Conservation (phyloP, 1,140 invertebrate species). For the Portunus trituberculatus region DNA sequence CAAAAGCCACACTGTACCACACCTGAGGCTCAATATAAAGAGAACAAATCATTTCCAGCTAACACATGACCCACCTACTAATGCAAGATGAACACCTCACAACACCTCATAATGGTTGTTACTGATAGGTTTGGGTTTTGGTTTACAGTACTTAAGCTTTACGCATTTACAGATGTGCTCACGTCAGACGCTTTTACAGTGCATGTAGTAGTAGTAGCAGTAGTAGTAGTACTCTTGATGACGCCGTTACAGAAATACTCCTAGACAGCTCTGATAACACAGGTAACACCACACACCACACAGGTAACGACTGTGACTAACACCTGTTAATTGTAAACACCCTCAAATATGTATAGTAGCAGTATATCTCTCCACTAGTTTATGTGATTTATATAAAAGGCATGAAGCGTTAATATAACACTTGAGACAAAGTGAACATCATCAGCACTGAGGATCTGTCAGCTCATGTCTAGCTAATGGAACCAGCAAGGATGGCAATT, state of each 20-base stretch:
- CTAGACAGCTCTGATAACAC: constrained; percentile 33
- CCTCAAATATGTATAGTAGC: not conserved
- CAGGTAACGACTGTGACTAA: constrained; percentile 36
- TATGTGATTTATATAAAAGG: not conserved
- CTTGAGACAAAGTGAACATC: not conserved
- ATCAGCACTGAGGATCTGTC: constrained; percentile 7
- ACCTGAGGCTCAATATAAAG: not conserved
- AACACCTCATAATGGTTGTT: not conserved
- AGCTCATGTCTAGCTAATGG: constrained; percentile 42
- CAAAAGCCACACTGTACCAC: not conserved
- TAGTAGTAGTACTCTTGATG: not conserved
- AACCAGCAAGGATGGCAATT: constrained; percentile 76
- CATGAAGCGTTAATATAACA: not conserved
- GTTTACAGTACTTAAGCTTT: constrained; percentile 36
- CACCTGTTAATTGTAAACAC: constrained; percentile 40
- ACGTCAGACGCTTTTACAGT: constrained; percentile 11
- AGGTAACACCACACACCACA: constrained; percentile 36
- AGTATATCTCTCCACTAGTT: not conserved
- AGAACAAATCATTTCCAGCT: not conserved
- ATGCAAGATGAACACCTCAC: constrained; percentile 3
- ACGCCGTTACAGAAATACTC: constrained; percentile 37
- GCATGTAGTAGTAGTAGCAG: no score
- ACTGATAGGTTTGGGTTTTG: constrained; percentile 6
- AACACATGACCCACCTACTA: not conserved
- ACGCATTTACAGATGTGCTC: not conserved